These are phyloP conservation scores for Crepidodera aurea DNA, from an alignment of 2,888 invertebrate genomes.

Conservation along the genomic window DNA sequence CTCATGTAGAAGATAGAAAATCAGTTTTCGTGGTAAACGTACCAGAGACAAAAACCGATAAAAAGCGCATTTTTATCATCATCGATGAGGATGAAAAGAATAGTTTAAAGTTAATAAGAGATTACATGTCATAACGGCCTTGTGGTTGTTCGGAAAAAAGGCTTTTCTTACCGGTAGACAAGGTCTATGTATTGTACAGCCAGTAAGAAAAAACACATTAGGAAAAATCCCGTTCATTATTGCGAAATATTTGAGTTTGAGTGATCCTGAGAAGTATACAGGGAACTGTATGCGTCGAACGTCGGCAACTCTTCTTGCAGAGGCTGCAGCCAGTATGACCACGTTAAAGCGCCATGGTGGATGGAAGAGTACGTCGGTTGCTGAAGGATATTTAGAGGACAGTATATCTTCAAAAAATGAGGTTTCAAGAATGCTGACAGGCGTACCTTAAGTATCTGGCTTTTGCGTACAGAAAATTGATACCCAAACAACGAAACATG, in stretches of 20 bases:
- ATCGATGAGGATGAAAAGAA: not conserved
- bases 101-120: slow-evolving; percentile 3
- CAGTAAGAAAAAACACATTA: not conserved
- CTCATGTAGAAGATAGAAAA: not conserved
- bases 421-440: not conserved
- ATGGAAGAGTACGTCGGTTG: not conserved
- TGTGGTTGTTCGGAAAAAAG: not conserved
- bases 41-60: not conserved
- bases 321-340: too few species aligned
- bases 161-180: not conserved
- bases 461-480: not conserved
- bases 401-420: not conserved
- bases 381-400: not conserved
- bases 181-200: not conserved
- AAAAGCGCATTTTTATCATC: not conserved
- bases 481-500: not conserved
- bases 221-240: not conserved
- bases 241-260: not conserved
- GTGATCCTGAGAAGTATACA: not conserved
- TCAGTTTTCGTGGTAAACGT: too few species aligned
- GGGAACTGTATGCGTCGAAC: not conserved
- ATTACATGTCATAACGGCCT: not conserved
- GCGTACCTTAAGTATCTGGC: not conserved
- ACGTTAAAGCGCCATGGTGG: not conserved
- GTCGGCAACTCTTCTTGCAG: too few species aligned